Evolutionary conservation across 1,140 invertebrate species (phyloP).

Genomic region (Elymnias hypermnestra): DNA sequence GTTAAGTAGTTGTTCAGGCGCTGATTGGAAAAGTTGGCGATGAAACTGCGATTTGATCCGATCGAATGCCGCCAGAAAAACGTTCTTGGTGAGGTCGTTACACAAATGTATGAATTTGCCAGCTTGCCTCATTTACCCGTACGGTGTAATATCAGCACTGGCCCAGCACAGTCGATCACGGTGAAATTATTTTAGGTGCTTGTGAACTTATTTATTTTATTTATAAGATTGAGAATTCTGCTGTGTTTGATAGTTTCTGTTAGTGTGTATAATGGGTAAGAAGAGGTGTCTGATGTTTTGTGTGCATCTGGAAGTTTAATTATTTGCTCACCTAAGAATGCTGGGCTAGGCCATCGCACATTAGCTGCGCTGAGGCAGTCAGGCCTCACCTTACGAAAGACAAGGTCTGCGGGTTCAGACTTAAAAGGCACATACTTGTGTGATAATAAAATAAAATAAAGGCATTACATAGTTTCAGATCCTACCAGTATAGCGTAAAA

Average conservation of each 20-base stretch:
- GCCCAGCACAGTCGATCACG: constrained; percentile 45
- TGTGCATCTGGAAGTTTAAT: constrained; percentile 1
- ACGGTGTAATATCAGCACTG: constrained; percentile 29
- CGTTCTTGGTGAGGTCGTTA: constrained; percentile 12
- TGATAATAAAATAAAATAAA: no score
- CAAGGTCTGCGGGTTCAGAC: constrained; percentile 20
- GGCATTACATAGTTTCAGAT: no score
- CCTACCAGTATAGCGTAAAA: no score
- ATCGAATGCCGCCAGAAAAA: constrained; percentile 9
- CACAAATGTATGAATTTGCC: constrained; percentile 35
- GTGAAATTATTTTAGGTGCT: neutral
- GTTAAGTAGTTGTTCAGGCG: no score
- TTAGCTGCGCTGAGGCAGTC: constrained; percentile 7
- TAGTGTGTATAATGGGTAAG: no score
- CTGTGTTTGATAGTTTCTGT: no score
- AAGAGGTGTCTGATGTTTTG: no score
- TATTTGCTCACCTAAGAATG: constrained; percentile 10
- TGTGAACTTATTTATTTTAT: no score
- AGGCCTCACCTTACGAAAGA: constrained; percentile 17
- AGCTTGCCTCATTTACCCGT: constrained; percentile 29
- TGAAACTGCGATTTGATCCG: constrained; percentile 16
- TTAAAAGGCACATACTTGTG: constrained; percentile 14
- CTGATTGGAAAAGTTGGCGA: no score
- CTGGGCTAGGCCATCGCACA: constrained; percentile 16
- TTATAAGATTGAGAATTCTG: no score